A percentile compares a stretch with the other conserved stretches of the same genome.
phyloP scores from a whole-genome alignment of 2,888 invertebrate genomes.

The Argynnis bischoffii region DNA sequence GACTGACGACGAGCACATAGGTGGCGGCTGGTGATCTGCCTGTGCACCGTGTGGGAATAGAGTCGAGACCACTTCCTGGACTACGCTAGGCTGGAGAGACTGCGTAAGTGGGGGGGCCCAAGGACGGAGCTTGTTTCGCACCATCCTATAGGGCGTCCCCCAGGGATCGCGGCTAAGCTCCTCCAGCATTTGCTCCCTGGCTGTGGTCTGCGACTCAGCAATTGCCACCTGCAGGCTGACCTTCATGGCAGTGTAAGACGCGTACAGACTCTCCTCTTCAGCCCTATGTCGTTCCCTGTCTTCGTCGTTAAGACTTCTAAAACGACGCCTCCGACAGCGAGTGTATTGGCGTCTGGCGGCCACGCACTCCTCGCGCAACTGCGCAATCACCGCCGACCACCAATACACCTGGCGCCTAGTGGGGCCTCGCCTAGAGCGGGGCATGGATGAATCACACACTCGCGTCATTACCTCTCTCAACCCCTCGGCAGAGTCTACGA shows the following conservation, averaged over 20 bases:
- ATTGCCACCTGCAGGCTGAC: not conserved
- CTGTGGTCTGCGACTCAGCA: not conserved
- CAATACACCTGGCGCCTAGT: not conserved
- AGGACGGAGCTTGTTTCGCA: constrained; percentile 28
- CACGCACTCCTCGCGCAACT: not conserved
- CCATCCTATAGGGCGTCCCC: constrained; percentile 30
- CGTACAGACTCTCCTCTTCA: constrained; percentile 14
- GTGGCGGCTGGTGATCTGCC: not conserved
- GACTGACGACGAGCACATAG: not conserved
- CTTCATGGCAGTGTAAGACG: not conserved
- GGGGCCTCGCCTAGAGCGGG: not conserved
- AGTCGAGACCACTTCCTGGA: not conserved
- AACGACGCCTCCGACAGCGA: not conserved
- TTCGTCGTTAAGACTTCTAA: too few relatives aligned
- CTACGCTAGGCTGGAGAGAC: constrained; percentile 2
- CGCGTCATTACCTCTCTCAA: not conserved
- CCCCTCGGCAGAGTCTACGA: not conserved
- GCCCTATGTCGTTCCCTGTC: not conserved
- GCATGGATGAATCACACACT: not conserved
- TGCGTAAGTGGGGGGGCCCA: constrained; percentile 1
- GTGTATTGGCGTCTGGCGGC: constrained; percentile 7
- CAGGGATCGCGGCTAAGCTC: constrained; percentile 22
- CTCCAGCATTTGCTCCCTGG: not conserved
- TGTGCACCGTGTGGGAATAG: constrained; percentile 9
- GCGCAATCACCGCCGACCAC: constrained; percentile 2